Base-by-base conservation (phyloP, 92 coral and sea anemone genomes). In the Desmophyllum pertusum region DNA sequence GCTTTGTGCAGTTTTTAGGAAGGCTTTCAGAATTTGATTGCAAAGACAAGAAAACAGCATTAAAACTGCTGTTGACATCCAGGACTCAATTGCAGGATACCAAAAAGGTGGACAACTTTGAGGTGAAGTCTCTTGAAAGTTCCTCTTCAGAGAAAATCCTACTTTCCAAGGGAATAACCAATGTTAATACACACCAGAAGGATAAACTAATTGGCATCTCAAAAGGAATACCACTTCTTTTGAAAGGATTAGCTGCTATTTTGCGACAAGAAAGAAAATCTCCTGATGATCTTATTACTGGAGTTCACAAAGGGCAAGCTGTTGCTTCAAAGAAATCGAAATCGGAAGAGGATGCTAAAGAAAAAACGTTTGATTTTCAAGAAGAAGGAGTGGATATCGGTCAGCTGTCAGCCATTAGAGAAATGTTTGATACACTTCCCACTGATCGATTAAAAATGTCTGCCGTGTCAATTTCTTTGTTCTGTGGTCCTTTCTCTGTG, bases 401-500 rank as follows among this genome's bases (percentile, higher is more conserved):
- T 27, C 70, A 81, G 35, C 17, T 36, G 3, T 53, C 59, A 9
- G 75, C 89, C 30, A 67, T 93, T 0, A 70, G 59, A 46, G 92
- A 72, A 69, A 83, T 86, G 77, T 90, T 93, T 70, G 72, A 88
- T 41, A 48, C 90, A 5, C 69, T 93, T 0, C 79, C 94, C 30
- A 79, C 80, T 65, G 88, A 78, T 10, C 78, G 81, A 39, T 83
- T 85, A 33, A 86, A 86, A 83, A 85, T 83, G 31, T 74, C 91
- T 65, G 93, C 94, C 21, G 89, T 93, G 17, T 79, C 70, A 36
- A 83, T 93, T 41, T 91, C 97, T 13, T 78, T 93, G 67, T 92
- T 93, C 40, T 62, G 88, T 42, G 80, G 79, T 17, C 89, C 92
- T 35, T 93, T 93, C 62, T 71, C 94, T 39, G 88, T 71, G 21